Evolutionary conservation across 2,113 vertebrate species (phyloP), one percentile per base, ranked within the genome.

Genomic region (Hippocampus comes): DNA sequence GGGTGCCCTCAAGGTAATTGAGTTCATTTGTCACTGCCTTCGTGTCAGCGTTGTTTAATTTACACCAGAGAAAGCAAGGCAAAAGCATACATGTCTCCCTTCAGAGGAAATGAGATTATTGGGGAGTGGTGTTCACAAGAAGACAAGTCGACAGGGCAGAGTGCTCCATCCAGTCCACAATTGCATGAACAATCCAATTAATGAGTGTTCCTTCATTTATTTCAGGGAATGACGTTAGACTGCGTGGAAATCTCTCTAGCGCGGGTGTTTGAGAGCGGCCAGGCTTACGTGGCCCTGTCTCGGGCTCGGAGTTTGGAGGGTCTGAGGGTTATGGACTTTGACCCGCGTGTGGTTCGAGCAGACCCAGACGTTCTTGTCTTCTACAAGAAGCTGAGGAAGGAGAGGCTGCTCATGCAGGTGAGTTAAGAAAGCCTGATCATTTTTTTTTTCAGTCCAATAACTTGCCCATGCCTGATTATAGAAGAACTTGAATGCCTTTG

Each of bases 251-350:
- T 97, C 82, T 97, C 96, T 15, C 82, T 99, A 82, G 91, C 94
- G 0, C 95, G 96, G 0, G 97, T 98, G 68, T 99, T 99, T 87
- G 97, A 98, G 88, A 92, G 93, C 0, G 97, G 96, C 1, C 97
- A 99, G 86, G 97, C 96, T 1, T 99, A 99, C 0, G 97, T 99
- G 51, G 97, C 97, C 2, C 91, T 99, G 7, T 99, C 97, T 60
- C 86, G 96, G 48, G 97, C 97, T 55, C 92, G 94, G 0, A 97
- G 91, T 72, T 89, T 99, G 18, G 90, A 93, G 68, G 95, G 96
- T 1, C 93, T 99, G 4, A 92, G 97, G 9, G 94, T 99, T 56
- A 92, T 99, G 91, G 97, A 99, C 79, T 99, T 99, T 79, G 91
- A 98, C 81, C 94, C 95, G 0, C 84, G 64, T 2, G 95, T 94